Conservation (phyloP, 2,888 invertebrate genomes). For the Drosophila rubida region DNA sequence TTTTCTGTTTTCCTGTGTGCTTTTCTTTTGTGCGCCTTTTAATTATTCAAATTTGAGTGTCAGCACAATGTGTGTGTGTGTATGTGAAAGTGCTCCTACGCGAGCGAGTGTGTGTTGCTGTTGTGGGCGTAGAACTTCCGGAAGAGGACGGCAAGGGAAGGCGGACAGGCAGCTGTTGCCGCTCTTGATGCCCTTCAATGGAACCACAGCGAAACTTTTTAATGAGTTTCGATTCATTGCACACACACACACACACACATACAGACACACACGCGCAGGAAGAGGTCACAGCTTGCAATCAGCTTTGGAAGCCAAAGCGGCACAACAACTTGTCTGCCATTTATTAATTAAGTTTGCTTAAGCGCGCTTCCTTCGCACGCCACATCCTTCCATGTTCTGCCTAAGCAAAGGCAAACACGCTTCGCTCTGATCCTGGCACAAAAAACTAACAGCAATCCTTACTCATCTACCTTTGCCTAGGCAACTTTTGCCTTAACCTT, state of each 20-base stretch:
- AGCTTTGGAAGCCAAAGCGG: constrained; percentile 13
- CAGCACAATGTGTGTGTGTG: constrained; percentile 47
- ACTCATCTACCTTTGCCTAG: constrained; percentile 36
- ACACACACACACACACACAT: constrained; percentile 32
- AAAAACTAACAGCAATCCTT: constrained; percentile 59
- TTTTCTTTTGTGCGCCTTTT: constrained; percentile 62
- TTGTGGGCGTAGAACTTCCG: constrained; percentile 35
- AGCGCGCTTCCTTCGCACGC: constrained; percentile 40
- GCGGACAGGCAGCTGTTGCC: constrained; percentile 46
- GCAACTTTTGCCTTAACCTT: constrained; percentile 70
- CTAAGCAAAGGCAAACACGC: constrained; percentile 53
- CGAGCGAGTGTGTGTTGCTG: constrained; percentile 19
- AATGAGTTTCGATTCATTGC: constrained; percentile 82
- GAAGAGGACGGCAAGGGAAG: not conserved
- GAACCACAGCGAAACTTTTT: constrained; percentile 76
- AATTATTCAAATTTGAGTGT: constrained; percentile 80
- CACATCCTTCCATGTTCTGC: constrained; percentile 27
- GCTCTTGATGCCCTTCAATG: constrained; percentile 37
- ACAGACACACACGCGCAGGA: constrained; percentile 33
- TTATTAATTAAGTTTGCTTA: constrained; percentile 78
- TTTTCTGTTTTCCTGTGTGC: constrained; percentile 17
- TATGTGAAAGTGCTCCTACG: not conserved
- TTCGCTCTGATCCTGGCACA: constrained; percentile 27
- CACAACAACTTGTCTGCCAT: constrained; percentile 44
- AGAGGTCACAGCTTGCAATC: constrained; percentile 52